These are phyloP conservation scores for Tetramorium alpestre DNA, from an alignment of 1,140 invertebrate genomes.

Conservation along the genomic window DNA sequence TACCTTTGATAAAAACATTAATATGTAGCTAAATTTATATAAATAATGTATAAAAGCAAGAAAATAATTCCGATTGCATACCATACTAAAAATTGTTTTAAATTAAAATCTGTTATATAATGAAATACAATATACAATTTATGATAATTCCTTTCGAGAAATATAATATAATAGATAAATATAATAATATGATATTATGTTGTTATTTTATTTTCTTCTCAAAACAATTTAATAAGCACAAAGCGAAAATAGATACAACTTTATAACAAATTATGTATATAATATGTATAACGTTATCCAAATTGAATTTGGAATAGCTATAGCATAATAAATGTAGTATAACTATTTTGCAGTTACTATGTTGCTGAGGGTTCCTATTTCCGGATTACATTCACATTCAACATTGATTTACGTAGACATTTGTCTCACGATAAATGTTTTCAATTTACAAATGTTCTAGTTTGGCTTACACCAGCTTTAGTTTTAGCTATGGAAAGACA, in stretches of 20 bases:
- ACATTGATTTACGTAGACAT: not conserved
- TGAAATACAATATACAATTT: not conserved
- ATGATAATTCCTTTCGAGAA: not conserved
- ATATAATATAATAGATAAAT: too few relatives aligned
- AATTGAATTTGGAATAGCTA: not conserved
- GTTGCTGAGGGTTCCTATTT: not conserved
- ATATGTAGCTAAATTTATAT: not conserved
- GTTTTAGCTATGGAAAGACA: not conserved
- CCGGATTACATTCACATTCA: not conserved
- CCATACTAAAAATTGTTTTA: not conserved
- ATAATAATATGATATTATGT: not conserved
- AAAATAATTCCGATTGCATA: not conserved
- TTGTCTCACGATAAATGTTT: conserved; percentile 6
- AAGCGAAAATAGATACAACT: not conserved
- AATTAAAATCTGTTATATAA: not conserved
- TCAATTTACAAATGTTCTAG: not conserved
- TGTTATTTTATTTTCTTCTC: not conserved
- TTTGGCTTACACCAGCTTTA: not conserved
- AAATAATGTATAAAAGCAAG: not conserved
- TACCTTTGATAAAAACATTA: not conserved
- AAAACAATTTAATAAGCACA: not conserved
- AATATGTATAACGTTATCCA: not conserved
- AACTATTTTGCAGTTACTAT: not conserved
- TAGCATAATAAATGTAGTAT: not conserved
- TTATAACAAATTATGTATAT: not conserved